A percentile compares a stretch with the other conserved stretches of the same genome.
Conservation (phyloP, 64 coral and sea anemone genomes). For the Dendronephthya gigantea region DNA sequence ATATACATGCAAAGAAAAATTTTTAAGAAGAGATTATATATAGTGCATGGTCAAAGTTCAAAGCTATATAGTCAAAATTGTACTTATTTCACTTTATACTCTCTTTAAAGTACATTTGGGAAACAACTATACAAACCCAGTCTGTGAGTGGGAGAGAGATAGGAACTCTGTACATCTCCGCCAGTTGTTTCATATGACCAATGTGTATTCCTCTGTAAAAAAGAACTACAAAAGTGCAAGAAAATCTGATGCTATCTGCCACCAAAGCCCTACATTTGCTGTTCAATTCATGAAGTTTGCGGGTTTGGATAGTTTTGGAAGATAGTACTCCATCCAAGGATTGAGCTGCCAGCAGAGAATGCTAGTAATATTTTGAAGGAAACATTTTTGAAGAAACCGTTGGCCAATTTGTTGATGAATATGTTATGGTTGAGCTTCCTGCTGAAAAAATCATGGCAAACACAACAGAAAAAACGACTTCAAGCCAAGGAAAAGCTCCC, state of each 20-base stretch:
- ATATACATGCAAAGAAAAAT: too few species aligned
- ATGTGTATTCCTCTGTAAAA: neutral
- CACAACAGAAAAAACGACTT: too few species aligned
- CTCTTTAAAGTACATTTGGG: constrained; percentile 5
- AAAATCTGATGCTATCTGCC: neutral
- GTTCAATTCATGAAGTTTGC: constrained; percentile 14
- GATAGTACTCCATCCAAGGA: neutral
- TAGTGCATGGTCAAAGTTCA: too few species aligned
- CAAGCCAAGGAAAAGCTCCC: too few species aligned
- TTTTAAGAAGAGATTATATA: too few species aligned
- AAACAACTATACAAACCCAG: constrained; percentile 2
- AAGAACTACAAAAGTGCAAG: neutral
- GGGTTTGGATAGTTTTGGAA: neutral
- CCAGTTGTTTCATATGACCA: neutral
- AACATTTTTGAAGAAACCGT: too few species aligned
- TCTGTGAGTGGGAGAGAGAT: neutral
- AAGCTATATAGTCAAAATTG: neutral
- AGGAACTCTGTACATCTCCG: neutral
- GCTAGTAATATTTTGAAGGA: too few species aligned
- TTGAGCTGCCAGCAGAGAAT: neutral
- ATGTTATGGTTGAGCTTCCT: too few species aligned
- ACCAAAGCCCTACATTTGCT: constrained; percentile 9
- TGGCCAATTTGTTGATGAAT: too few species aligned
- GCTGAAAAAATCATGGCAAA: too few species aligned
- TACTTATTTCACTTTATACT: neutral